Percentiles rank a stretch among this genome's conserved stretches.
These are phyloP conservation scores for Rattus rattus DNA, from an alignment of 2,113 vertebrate species.

Conservation along the genomic window DNA sequence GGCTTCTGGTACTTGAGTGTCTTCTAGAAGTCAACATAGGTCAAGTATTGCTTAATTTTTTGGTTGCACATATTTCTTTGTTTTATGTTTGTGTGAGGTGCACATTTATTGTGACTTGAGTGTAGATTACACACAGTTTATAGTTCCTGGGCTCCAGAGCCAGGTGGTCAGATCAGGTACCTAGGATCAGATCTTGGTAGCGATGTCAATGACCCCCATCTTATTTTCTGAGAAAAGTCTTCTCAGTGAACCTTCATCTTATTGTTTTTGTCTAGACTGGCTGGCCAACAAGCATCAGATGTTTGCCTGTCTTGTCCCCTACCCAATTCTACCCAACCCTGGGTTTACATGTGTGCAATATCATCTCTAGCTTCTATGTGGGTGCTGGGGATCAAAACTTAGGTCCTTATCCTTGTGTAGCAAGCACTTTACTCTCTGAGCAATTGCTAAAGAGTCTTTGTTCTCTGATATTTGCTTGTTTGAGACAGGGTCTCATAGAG, in stretches of 20 bases:
- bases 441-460: background rate
- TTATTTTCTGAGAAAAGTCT: background rate
- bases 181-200: background rate
- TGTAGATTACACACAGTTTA: background rate
- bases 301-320: background rate
- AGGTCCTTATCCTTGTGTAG: background rate
- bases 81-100: background rate
- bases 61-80: background rate
- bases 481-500: background rate
- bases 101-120: background rate
- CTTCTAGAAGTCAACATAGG: background rate
- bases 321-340: background rate
- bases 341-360: background rate
- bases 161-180: background rate
- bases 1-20: background rate
- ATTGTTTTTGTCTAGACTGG: background rate
- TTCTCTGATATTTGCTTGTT: background rate
- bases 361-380: background rate
- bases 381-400: background rate
- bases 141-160: background rate
- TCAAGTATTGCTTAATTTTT: background rate
- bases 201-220: background rate
- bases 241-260: background rate
- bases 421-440: background rate
- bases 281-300: background rate